Base-by-base conservation (phyloP, 2,113 vertebrate species). In the Abramis brama region DNA sequence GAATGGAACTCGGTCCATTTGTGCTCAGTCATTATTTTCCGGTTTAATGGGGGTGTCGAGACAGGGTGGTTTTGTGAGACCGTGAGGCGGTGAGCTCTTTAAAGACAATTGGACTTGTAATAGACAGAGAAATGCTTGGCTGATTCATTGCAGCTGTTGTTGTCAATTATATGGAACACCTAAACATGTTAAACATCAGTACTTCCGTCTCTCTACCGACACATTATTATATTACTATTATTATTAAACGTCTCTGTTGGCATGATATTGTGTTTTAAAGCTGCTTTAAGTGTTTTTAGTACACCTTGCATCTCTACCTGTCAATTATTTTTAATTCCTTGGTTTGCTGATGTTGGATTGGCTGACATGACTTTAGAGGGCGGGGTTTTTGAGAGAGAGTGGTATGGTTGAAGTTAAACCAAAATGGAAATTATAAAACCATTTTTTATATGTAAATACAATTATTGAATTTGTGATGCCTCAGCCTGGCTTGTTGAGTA, bases 81-180 rank as follows among this genome's bases (percentile, higher is more conserved):
- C 2, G 27, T 10, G 47, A 50, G 47, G 27, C 68, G 0, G 68
- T 5, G 30, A 83, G 81, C 66, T 83, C 66, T 59, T 73, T 59
- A 83, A 83, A 83, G 81, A 71, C 79, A 82, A 82, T 82, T 82
- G 79, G 79, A 82, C 66, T 71, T 23, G 80, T 82, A 82, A 82
- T 82, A 71, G 64, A 70, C 66, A 73, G 50, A 36, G 50, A 57
- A 57, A 73, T 73, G 68, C 81, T 59, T 57, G 81, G 30, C 64
- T 59, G 50, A 13, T 73, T 71, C 81, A n/a, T 33, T 27, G 25
- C 64, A 70, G 36, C 23, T 64, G 79, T 19, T 79, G 77, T 59
- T 70, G 80, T 82, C 60, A 70, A 82, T 55, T 82, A 82, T 70
- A 70, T 82, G 3, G 80, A 82, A 66, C 62, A 45, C n/a, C 36